Evolutionary conservation across 2,888 invertebrate species (phyloP).

Genomic region (Erebia palarica): DNA sequence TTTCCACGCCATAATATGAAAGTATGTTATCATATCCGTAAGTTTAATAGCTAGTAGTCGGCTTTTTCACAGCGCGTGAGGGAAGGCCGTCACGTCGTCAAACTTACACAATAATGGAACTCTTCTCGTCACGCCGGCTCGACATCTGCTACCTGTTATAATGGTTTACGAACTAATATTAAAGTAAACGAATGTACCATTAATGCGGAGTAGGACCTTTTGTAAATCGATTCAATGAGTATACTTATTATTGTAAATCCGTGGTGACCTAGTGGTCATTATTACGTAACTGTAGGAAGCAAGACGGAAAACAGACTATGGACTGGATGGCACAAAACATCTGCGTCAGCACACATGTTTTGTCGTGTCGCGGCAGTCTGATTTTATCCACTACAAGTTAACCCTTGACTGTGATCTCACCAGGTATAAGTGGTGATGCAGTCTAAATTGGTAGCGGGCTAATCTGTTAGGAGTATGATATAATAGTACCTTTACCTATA

Average conservation of each 20-base stretch:
- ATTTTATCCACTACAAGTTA: no score
- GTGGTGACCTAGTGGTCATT: neutral
- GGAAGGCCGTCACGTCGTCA: slow-evolving; percentile 51
- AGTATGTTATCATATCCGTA: neutral
- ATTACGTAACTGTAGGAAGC: no score
- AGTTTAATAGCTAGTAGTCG: slow-evolving; percentile 19
- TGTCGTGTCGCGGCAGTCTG: no score
- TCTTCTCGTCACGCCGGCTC: slow-evolving; percentile 48
- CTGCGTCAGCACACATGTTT: no score
- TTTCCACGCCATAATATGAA: neutral
- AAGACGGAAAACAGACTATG: no score
- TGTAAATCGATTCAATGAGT: neutral
- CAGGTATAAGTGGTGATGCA: no score
- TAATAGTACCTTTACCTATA: no score
- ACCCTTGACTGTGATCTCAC: no score
- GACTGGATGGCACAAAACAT: no score
- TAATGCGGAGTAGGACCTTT: neutral
- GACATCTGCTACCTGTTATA: slow-evolving; percentile 44
- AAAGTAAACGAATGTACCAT: slow-evolving; percentile 10
- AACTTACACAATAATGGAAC: slow-evolving; percentile 69
- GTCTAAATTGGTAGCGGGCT: no score
- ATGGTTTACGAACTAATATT: slow-evolving; percentile 30
- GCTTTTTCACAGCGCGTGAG: slow-evolving; percentile 38
- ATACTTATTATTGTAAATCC: neutral
- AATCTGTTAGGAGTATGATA: no score